phyloP scores from a whole-genome alignment of 2,888 invertebrate genomes.

The Yponomeuta evonymella region DNA sequence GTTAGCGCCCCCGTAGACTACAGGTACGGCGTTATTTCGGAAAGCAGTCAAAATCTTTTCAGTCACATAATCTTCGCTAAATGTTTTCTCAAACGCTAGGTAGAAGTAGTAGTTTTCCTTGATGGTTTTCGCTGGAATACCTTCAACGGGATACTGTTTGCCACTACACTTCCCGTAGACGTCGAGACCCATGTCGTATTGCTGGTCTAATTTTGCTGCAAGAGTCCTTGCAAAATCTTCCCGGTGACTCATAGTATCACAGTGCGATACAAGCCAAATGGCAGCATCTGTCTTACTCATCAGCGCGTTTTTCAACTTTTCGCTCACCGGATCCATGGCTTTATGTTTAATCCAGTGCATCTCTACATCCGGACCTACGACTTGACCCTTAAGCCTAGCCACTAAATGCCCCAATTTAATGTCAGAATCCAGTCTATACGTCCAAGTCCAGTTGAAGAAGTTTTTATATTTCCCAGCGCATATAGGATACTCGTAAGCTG shows the following conservation, averaged over 20 bases:
- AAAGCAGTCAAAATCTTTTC: conserved; percentile 47
- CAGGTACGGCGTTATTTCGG: conserved; percentile 76
- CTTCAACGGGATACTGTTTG: conserved; percentile 12
- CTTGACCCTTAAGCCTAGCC: conserved; percentile 32
- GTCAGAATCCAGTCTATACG: conserved; percentile 48
- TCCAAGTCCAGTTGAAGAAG: conserved; percentile 56
- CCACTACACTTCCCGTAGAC: conserved; percentile 40
- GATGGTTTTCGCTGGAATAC: no score
- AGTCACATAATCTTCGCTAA: conserved; percentile 46
- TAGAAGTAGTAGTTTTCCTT: conserved; percentile 46
- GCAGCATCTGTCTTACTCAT: conserved; percentile 36
- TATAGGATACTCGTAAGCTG: conserved; percentile 38
- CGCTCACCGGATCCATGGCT: conserved; percentile 37
- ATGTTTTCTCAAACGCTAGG: conserved; percentile 45
- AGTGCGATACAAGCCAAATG: conserved; percentile 44
- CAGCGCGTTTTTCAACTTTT: conserved; percentile 29
- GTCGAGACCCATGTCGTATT: conserved; percentile 35
- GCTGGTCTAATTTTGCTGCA: conserved; percentile 25
- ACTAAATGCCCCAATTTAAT: conserved; percentile 41
- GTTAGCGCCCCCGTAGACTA: conserved; percentile 79
- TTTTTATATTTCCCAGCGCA: conserved; percentile 32
- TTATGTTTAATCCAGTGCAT: conserved; percentile 38
- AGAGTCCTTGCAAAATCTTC: conserved; percentile 28
- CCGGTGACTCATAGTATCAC: conserved; percentile 31
- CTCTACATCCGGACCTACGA: conserved; percentile 37